phyloP scores from a whole-genome alignment of 2,888 invertebrate genomes.

The Phymatocera aterrima region DNA sequence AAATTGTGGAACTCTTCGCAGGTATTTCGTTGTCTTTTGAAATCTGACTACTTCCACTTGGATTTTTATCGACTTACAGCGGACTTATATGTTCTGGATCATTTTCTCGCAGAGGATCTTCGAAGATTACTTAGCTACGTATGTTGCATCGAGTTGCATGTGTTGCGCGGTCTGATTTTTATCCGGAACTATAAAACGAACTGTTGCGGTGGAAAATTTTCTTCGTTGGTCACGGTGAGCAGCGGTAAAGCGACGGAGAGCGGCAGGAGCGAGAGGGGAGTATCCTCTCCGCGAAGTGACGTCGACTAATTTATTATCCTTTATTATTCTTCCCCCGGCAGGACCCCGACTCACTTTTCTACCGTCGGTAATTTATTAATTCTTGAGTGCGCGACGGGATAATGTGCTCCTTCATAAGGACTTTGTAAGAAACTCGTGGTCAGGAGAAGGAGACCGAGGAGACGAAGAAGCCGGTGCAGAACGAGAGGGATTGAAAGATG shows the following conservation, averaged over 20 bases:
- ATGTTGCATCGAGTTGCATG: no score
- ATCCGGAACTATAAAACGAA: constrained; percentile 22
- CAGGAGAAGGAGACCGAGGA: neutral
- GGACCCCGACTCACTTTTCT: constrained; percentile 46
- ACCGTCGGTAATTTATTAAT: constrained; percentile 56
- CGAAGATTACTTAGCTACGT: no score
- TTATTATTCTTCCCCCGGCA: constrained; percentile 50
- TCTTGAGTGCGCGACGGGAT: constrained; percentile 54
- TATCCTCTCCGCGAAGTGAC: constrained; percentile 35
- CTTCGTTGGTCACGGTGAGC: constrained; percentile 21
- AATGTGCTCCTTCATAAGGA: constrained; percentile 52
- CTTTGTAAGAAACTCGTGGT: constrained; percentile 29
- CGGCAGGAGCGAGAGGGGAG: neutral
- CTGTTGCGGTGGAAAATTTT: constrained; percentile 1
- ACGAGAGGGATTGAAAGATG: neutral
- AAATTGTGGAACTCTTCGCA: no score
- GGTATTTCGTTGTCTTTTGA: no score
- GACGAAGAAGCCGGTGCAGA: neutral
- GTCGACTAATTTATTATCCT: constrained; percentile 52
- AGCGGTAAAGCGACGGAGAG: neutral
- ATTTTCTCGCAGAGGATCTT: neutral
- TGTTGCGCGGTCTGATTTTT: constrained; percentile 20
- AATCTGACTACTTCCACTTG: no score
- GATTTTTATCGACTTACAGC: no score
- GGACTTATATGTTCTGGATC: no score